Percentiles rank a stretch among this genome's conserved stretches.
These are phyloP conservation scores for Drosophila multiciliata DNA, from an alignment of 2,888 invertebrate genomes.

Conservation along the genomic window DNA sequence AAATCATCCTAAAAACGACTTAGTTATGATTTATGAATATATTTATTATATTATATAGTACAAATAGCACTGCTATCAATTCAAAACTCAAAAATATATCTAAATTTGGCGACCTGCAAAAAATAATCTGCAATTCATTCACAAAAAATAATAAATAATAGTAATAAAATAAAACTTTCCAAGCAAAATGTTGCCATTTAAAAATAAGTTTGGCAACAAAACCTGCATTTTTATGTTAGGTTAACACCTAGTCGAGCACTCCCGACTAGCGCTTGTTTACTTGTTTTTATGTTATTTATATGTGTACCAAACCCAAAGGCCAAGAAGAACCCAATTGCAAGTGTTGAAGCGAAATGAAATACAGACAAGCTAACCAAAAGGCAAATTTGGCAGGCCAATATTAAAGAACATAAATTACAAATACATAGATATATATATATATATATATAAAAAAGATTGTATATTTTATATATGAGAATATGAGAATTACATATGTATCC, in stretches of 20 bases:
- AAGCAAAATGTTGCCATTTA: background rate
- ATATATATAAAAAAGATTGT: background rate
- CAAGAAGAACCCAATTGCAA: slow-evolving; percentile 8
- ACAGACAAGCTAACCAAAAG: slow-evolving; percentile 27
- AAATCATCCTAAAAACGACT: background rate
- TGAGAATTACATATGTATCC: slow-evolving; percentile 26
- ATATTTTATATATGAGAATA: slow-evolving; percentile 21
- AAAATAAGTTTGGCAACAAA: background rate
- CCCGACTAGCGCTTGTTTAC: background rate
- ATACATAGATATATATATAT: slow-evolving; percentile 16
- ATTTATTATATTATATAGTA: background rate
- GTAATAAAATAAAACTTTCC: too few relatives aligned
- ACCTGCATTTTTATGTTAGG: background rate
- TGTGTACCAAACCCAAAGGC: slow-evolving; percentile 1
- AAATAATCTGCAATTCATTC: background rate
- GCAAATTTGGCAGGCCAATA: slow-evolving; percentile 56
- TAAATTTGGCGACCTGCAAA: background rate
- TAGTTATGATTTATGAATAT: background rate
- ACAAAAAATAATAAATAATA: background rate
- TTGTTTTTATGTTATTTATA: slow-evolving; percentile 73
- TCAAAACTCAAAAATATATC: background rate
- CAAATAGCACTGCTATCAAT: background rate
- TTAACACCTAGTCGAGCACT: background rate
- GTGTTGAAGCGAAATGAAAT: slow-evolving; percentile 63
- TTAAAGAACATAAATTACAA: slow-evolving; percentile 65